Base-by-base conservation (phyloP, 2,113 vertebrate genomes). In the Dipodomys spectabilis region DNA sequence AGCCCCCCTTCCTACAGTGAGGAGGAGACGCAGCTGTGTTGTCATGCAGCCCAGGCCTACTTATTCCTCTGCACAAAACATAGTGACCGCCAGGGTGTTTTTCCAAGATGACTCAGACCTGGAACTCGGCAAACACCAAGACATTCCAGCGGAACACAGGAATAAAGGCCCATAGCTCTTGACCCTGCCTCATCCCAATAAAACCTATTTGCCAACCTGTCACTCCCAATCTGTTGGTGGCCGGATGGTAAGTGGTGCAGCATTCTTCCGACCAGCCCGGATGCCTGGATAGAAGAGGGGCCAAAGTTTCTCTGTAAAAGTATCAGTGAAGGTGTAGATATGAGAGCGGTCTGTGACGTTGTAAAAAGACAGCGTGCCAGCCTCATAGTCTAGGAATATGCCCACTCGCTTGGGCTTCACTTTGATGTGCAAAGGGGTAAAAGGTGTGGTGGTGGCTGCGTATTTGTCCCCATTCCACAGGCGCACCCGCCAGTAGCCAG, bases 331-430 rank as follows among this genome's bases (percentile, higher is more conserved):
- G 28, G 98, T 99, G 92, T 98, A 99, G 95, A 99, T 99, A 96
- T 99, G 99, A 32, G 98, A 97, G 45, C 98, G 98, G 30, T 98
- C 98, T 20, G 98, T 99, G 49, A 98, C 98, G 2, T 99, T 98
- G 97, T 99, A 99, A 97, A 99, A 99, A 19, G 99, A 98, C 95
- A 99, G 98, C 78, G 98, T 98, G 5, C 99, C 99, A 6, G 98
- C 99, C 74, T 99, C 98, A 18, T 99, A 99, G 96, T 99, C 98
- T 35, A 99, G 82, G 92, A 99, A 99, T 91, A 99, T 95, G 4
- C 99, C 99, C 4, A 99, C 93, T 6, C 98, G 96, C 5, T 81
- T 97, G 6, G 99, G 98, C 32, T 98, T 96, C 23, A 99, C 97
- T 7, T 92, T 67, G 72, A 98, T 2, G 0, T 98, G 98, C 80